Evolutionary conservation across 2,797 vertebrate genomes (phyloP), one percentile per base, ranked within the genome.

Genomic region (Esox masquinongy): DNA sequence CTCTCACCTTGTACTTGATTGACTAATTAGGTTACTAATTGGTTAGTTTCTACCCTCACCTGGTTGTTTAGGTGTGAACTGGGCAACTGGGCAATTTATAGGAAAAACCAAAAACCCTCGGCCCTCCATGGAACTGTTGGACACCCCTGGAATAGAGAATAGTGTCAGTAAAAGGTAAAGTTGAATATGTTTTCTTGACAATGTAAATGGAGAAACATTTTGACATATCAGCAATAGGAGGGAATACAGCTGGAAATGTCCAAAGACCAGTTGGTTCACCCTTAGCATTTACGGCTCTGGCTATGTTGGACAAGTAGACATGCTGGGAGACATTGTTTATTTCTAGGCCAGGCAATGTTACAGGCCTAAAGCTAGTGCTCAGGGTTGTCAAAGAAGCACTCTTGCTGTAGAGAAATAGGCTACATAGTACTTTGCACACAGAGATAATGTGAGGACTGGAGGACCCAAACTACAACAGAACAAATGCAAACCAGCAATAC

Each of bases 401-500:
- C 50, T 53, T 29, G 67, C 74, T 79, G 59, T 59, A 50, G 36
- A 68, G 43, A 24, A 31, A 36, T 77, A 39, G 50, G 5, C 34
- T 34, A 34, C 34, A 34, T 2, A 34, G 34, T 34, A 34, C 34
- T 34, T 34, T 34, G 34, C 34, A 34, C 34, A 75, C 69, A 71
- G 43, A 67, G 26, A 68, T 36, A 31, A 31, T 72, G 67, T 66
- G 66, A 34, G 34, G 34, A 34, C 34, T 77, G 68, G n/a, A 78
- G 66, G 72, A 73, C 68, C 68, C 70, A 75, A 66, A 17, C 68
- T 68, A 70, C 61, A 78, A 75, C 78, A 82, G 73, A 81, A 77
- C 78, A 85, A 83, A 87, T 85, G 75, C 75, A 77, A 85, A 81
- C 79, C 82, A 86, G 80, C 49, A 67, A 59, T 68, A 29, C 24